Conservation (phyloP, 2,113 vertebrate species). For the Crocuta crocuta region DNA sequence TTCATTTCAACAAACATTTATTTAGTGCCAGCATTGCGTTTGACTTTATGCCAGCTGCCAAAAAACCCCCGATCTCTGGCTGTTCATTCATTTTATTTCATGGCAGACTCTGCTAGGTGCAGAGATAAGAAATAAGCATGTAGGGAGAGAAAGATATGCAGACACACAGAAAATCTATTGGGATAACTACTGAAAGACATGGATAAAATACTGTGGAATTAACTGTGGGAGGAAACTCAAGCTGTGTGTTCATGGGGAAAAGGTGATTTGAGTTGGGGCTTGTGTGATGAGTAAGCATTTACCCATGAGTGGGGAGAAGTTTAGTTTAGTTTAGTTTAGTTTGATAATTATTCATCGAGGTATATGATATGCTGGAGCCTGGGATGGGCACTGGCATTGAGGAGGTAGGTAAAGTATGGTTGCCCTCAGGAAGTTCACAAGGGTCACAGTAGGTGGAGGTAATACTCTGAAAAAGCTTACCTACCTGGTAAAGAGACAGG, state of each 20-base stretch:
- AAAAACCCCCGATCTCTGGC: not conserved
- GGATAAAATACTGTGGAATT: not conserved
- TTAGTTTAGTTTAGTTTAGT: not conserved
- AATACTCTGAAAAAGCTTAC: not conserved
- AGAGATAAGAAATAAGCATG: not conserved
- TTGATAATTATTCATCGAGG: not conserved
- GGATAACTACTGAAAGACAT: not conserved
- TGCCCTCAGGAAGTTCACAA: not conserved
- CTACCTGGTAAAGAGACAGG: not conserved
- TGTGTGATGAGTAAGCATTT: not conserved
- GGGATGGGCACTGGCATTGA: no score
- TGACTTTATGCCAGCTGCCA: not conserved
- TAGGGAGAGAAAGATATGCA: not conserved
- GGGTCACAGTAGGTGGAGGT: not conserved
- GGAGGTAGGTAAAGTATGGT: rapidly evolving
- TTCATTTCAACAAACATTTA: not conserved
- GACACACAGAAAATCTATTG: not conserved
- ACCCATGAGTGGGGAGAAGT: not conserved
- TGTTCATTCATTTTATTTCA: not conserved
- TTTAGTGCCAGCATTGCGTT: not conserved
- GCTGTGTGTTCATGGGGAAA: not conserved
- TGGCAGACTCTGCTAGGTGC: not conserved
- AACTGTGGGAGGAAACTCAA: not conserved
- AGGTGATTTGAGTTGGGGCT: not conserved
- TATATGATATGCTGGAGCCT: not conserved